These are phyloP conservation scores for Ophonus ardosiacus DNA, from an alignment of 2,888 invertebrate genomes.

Conservation along the genomic window DNA sequence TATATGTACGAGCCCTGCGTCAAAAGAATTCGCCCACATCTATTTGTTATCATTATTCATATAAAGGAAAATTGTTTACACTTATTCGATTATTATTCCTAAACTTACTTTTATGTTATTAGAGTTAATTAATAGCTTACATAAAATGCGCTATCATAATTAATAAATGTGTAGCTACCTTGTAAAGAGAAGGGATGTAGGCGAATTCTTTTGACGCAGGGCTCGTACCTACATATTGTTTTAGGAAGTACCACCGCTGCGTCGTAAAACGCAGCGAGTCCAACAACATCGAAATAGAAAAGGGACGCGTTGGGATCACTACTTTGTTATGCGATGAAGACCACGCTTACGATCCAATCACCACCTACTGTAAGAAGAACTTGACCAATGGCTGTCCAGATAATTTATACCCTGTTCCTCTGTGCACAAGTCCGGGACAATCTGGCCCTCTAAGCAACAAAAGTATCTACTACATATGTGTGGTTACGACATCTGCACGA, in stretches of 20 bases:
- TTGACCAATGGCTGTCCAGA: constrained; percentile 47
- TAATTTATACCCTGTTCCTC: constrained; percentile 50
- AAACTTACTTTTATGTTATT: too few relatives aligned
- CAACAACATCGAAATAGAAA: not conserved
- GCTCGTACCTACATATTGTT: too few relatives aligned
- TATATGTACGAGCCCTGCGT: too few relatives aligned
- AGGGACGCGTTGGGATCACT: not conserved
- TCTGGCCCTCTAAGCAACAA: constrained; percentile 56
- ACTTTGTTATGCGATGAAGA: not conserved
- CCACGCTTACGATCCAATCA: constrained; percentile 1
- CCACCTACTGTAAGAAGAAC: constrained; percentile 19
- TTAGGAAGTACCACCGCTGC: constrained; percentile 14
- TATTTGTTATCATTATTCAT: too few relatives aligned
- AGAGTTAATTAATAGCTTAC: too few relatives aligned
- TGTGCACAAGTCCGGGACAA: constrained; percentile 57
- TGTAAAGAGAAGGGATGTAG: too few relatives aligned
- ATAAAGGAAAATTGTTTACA: too few relatives aligned
- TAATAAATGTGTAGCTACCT: too few relatives aligned
- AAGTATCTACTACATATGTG: constrained; percentile 65
- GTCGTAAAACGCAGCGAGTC: not conserved
- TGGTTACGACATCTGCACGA: not conserved
- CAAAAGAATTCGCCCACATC: too few relatives aligned
- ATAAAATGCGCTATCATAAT: too few relatives aligned
- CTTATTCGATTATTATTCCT: too few relatives aligned
- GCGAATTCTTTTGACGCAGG: too few relatives aligned